Base-by-base conservation (phyloP, 2,888 invertebrate species). In the Sarcophaga variegata region DNA sequence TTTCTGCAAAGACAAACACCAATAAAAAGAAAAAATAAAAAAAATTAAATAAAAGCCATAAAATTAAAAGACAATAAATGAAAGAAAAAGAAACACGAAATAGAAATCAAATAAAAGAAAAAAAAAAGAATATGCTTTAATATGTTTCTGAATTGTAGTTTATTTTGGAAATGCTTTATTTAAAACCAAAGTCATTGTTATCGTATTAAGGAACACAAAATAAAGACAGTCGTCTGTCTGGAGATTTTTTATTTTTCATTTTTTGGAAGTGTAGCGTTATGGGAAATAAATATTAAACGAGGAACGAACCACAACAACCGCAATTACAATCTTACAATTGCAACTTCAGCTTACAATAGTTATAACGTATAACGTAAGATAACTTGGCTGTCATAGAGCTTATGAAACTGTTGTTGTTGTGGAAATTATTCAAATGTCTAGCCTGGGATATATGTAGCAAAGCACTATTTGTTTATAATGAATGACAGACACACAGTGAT, bases 1-100 rank as follows among this genome's bases (percentile, higher is more conserved):
- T 84, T 87, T 92, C 93, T 93, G 88, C 27, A 91, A 90, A 77
- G 69, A 81, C 10, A 86, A 12, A 22, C 2, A 10, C 8, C 2
- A 37, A 10, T 2, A 37, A 37, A 10, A 37, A 37, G 5, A 75
- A 75, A 89, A 88, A 75, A 83, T 60, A 62, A 17, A 5, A 88
- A 80, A 69, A 77, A 54, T 69, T 12, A 49, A 63, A 78, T 45
- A 66, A 70, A 60, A 60, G 10, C 14, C 12, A 80, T 60, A 20
- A 37, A 75, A 67, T 75, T 59, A 47, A 63, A 14, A 12, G 4
- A 54, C 4, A 54, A 54, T 54, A 54, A 54, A 54, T 54, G 5
- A 54, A 54, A 17, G 0, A 17, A 54, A 22, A 12, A 25, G 49
- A 74, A 62, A 74, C 37, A 17, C 67, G n/a, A 60, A 67, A 6